Conservation (phyloP, 2,797 vertebrate species). For the Tenualosa ilisha region DNA sequence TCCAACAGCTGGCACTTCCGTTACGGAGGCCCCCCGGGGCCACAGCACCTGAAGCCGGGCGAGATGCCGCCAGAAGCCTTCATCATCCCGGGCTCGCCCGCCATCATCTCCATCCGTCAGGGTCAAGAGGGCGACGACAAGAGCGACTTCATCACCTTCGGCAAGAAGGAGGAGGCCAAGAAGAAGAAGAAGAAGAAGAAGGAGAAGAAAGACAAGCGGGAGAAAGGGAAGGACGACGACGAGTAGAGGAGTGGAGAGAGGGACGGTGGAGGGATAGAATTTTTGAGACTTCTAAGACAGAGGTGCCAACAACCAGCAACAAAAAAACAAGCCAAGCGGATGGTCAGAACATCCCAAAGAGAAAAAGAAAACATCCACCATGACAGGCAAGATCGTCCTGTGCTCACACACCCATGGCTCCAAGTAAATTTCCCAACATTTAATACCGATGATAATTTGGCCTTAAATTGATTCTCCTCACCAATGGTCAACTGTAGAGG, state of each 20-base stretch:
- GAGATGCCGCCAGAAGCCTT: slow-evolving; percentile 97
- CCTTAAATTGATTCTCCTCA: slow-evolving; percentile 53
- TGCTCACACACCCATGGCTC: neutral
- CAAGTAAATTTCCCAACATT: neutral
- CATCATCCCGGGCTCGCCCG: slow-evolving; percentile 97
- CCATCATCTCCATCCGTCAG: slow-evolving; percentile 99
- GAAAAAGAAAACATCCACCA: slow-evolving; percentile 18
- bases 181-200: slow-evolving; percentile 99
- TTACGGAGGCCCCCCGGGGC: slow-evolving; percentile 87
- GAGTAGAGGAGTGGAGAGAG: slow-evolving; percentile 72
- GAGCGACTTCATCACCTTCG: slow-evolving; percentile 98
- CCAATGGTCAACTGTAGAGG: slow-evolving; percentile 54
- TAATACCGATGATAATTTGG: slow-evolving; percentile 52
- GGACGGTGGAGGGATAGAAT: neutral
- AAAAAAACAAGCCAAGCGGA: slow-evolving; percentile 44
- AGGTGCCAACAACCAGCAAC: slow-evolving; percentile 73
- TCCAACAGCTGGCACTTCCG: slow-evolving; percentile 99
- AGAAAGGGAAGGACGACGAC: slow-evolving; percentile 96
- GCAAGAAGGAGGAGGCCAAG: slow-evolving; percentile 98
- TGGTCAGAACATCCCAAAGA: slow-evolving; percentile 24
- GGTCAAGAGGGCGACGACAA: slow-evolving; percentile 93
- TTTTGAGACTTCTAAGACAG: slow-evolving; percentile 72
- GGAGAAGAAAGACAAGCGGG: slow-evolving; percentile 92
- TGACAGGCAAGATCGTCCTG: neutral
- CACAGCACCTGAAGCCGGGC: slow-evolving; percentile 91